Conservation (phyloP, 2,113 vertebrate genomes). For the Zosterops japonicus region DNA sequence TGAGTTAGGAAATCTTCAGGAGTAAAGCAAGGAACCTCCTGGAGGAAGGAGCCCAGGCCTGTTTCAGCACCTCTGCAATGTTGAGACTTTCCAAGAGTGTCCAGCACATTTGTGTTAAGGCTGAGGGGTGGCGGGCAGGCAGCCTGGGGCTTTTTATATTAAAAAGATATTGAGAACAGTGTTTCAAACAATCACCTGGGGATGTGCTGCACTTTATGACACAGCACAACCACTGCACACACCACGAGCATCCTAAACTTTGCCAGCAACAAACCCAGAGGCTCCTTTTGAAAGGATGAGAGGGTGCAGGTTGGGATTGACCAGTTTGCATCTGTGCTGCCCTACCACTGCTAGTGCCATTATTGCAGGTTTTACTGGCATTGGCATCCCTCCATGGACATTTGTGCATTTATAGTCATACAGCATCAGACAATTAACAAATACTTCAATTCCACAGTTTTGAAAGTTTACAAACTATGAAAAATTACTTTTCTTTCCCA, state of each 20-base stretch:
- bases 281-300: neutral
- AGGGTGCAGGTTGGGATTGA: neutral
- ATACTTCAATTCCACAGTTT: neutral
- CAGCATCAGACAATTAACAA: neutral
- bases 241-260: neutral
- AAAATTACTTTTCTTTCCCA: neutral
- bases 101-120: accelerated
- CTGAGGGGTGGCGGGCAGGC: neutral
- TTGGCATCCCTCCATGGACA: accelerated
- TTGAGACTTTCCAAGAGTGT: neutral
- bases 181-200: neutral
- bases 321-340: neutral
- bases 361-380: neutral
- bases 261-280: neutral
- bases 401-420: no score
- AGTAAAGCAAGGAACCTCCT: neutral
- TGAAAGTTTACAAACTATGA: neutral
- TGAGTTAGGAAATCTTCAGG: neutral
- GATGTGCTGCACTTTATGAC: neutral
- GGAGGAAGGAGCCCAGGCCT: neutral
- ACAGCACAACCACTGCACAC: neutral
- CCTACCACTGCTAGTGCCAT: neutral
- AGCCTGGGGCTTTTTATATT: neutral
- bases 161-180: neutral
- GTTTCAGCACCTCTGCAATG: neutral